A percentile compares a stretch with the other conserved stretches of the same genome.
These are phyloP conservation scores for Oophaga pumilio DNA, from an alignment of 2,113 vertebrate genomes.

Conservation along the genomic window DNA sequence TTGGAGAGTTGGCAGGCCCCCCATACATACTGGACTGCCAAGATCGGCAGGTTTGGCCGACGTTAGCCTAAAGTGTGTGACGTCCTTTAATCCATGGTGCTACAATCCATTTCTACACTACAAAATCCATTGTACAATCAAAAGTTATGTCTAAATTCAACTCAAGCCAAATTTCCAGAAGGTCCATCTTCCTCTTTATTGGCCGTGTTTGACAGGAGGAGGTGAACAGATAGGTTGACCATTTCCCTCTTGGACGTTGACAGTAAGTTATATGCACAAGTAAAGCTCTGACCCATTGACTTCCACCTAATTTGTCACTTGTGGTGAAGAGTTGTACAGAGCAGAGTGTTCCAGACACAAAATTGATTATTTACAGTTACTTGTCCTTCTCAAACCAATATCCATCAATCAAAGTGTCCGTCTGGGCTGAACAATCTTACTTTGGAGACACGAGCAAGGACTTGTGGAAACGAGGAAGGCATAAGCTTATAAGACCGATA, in stretches of 20 bases:
- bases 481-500: not conserved
- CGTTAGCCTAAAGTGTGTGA: no score
- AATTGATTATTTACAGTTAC: conserved; percentile 18
- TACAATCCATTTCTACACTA: not conserved
- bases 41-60: no score
- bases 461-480: not conserved
- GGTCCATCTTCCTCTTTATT: not conserved
- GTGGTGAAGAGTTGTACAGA: not conserved
- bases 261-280: not conserved
- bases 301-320: conserved; percentile 3
- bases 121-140: not conserved
- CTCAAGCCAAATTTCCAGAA: not conserved
- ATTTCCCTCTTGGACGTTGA: not conserved
- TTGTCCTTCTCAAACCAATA: conserved; percentile 2
- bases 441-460: not conserved
- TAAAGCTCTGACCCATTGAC: not conserved
- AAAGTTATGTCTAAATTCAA: not conserved
- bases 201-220: not conserved
- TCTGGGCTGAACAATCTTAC: conserved; percentile 5
- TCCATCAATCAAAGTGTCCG: not conserved
- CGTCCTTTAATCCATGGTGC: not conserved
- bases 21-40: no score
- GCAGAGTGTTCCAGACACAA: not conserved
- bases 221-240: not conserved
- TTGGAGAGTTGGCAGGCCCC: no score